Evolutionary conservation across 2,113 vertebrate species (phyloP).

Genomic region (Perognathus longimembris): DNA sequence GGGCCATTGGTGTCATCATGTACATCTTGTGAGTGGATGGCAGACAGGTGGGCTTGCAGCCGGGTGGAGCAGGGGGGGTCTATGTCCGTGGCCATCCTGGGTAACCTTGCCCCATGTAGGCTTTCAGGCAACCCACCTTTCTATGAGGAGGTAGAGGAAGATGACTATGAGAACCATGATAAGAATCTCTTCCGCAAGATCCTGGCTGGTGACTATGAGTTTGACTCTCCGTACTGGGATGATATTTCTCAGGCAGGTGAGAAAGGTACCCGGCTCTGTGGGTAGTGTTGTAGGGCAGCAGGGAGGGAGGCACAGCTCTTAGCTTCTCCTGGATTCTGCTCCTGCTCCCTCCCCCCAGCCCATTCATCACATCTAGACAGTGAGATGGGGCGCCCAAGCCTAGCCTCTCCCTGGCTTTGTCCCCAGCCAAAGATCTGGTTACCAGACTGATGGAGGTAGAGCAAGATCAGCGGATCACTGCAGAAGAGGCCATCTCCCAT

Average conservation of each 20-base stretch:
- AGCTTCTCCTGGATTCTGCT: slow-evolving; percentile 19
- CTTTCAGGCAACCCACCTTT: slow-evolving; percentile 98
- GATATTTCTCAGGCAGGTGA: slow-evolving; percentile 98
- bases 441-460: slow-evolving; percentile 98
- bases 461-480: slow-evolving; percentile 97
- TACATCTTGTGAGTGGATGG: slow-evolving; percentile 96
- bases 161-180: slow-evolving; percentile 98
- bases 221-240: slow-evolving; percentile 98
- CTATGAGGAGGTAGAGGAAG: slow-evolving; percentile 97
- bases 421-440: slow-evolving; percentile 95
- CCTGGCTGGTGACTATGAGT: slow-evolving; percentile 97
- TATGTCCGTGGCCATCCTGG: background rate
- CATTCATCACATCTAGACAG: slow-evolving; percentile 2
- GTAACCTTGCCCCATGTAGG: slow-evolving; percentile 81
- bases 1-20: slow-evolving; percentile 99
- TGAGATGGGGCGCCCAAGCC: slow-evolving; percentile 31
- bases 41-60: background rate
- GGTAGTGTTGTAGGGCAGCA: background rate
- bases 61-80: background rate
- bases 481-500: slow-evolving; percentile 97
- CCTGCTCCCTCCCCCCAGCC: background rate
- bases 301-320: slow-evolving; percentile 3
- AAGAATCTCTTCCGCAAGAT: slow-evolving; percentile 99
- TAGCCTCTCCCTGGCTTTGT: slow-evolving; percentile 67
- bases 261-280: slow-evolving; percentile 10